Evolutionary conservation across 2,888 invertebrate species (phyloP).

Genomic region (Ypsolopha scabrella): DNA sequence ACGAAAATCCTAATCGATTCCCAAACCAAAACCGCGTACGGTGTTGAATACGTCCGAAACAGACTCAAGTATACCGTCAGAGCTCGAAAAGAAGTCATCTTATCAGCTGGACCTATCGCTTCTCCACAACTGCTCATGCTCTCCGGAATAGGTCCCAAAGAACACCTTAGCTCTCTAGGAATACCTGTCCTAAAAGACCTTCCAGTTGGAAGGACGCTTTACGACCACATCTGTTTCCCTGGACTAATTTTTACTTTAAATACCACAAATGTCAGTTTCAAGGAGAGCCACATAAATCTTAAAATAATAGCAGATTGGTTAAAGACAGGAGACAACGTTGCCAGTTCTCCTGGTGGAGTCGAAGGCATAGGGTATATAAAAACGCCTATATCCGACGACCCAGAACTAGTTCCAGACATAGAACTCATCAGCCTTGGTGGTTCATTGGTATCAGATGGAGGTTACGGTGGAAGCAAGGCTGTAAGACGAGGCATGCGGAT

Average conservation of each 20-base stretch:
- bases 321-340: constrained; percentile 45
- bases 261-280: constrained; percentile 37
- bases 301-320: constrained; percentile 32
- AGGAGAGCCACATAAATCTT: constrained; percentile 24
- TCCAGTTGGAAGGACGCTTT: constrained; percentile 76
- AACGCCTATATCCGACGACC: constrained; percentile 66
- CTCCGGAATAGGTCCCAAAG: constrained; percentile 75
- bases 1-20: constrained; percentile 76
- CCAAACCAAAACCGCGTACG: constrained; percentile 72
- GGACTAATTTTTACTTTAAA: constrained; percentile 55
- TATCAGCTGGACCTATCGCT: constrained; percentile 89
- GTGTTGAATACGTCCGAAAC: constrained; percentile 74
- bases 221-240: constrained; percentile 72
- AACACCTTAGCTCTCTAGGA: constrained; percentile 61
- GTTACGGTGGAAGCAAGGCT: constrained; percentile 40
- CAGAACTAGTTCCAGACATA: constrained; percentile 74
- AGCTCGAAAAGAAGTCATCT: constrained; percentile 83
- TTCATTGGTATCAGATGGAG: constrained; percentile 73
- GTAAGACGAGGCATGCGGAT: constrained; percentile 69
- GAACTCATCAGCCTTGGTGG: constrained; percentile 75
- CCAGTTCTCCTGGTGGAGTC: constrained; percentile 73
- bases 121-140: constrained; percentile 92
- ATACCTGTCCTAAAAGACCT: constrained; percentile 73
- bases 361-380: constrained; percentile 77
- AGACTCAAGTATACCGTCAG: constrained; percentile 51